phyloP scores from a whole-genome alignment of 2,113 vertebrate species.

The Mungos mungo region DNA sequence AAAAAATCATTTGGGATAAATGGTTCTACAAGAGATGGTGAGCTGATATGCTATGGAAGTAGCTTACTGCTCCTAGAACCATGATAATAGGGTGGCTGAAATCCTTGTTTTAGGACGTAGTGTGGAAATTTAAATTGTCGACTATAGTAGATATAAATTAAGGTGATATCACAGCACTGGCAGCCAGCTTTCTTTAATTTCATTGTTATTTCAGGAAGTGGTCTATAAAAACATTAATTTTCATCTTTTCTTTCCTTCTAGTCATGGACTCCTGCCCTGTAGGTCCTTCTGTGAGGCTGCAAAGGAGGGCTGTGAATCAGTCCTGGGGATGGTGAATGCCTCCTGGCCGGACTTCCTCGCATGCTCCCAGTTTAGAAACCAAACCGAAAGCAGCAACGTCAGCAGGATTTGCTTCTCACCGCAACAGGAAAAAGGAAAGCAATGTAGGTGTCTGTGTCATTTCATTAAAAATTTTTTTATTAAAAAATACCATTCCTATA shows the following conservation, averaged over 20 bases:
- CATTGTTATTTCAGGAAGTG: conserved; percentile 3
- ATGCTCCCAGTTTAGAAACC: conserved; percentile 93
- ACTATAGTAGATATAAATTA: background rate
- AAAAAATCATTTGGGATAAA: background rate
- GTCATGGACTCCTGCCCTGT: conserved; percentile 89
- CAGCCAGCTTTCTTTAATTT: conserved; percentile 41
- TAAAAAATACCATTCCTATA: background rate
- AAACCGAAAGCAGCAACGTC: conserved; percentile 75
- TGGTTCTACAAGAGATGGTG: background rate
- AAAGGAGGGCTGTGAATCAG: conserved; percentile 93
- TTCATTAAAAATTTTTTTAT: background rate
- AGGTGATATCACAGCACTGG: background rate
- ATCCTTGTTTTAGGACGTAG: background rate
- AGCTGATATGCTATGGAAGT: background rate
- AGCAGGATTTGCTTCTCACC: conserved; percentile 89
- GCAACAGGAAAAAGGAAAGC: conserved; percentile 86
- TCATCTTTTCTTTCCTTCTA: conserved; percentile 66
- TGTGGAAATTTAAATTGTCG: background rate
- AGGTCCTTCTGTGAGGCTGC: conserved; percentile 95
- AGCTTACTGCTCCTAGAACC: background rate
- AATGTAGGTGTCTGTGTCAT: conserved; percentile 84
- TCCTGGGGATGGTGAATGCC: conserved; percentile 94
- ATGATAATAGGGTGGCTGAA: background rate
- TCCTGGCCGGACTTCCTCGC: conserved; percentile 96
- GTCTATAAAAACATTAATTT: background rate